phyloP scores from a whole-genome alignment of 2,797 vertebrate genomes.

The Glyptemys insculpta region DNA sequence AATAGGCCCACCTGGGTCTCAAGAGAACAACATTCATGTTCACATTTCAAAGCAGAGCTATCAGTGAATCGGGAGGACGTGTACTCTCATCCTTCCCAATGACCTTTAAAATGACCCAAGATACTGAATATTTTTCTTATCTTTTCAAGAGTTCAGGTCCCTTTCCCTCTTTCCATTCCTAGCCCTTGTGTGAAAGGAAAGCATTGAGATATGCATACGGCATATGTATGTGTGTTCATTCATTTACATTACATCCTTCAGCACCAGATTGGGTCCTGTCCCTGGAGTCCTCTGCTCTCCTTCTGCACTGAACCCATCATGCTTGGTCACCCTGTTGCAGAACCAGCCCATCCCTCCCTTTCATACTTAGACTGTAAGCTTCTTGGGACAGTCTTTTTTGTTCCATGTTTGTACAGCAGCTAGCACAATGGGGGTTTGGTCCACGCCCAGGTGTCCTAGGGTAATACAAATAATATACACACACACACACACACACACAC shows the following conservation, averaged over 20 bases:
- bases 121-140: accelerated
- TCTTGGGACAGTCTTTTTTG: not conserved
- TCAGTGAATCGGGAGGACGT: too few relatives aligned
- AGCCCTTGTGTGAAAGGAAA: not conserved
- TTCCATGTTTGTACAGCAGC: not conserved
- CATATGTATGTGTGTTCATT: accelerated
- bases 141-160: not conserved
- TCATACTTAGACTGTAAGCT: not conserved
- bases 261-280: not conserved
- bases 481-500: too few relatives aligned
- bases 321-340: not conserved
- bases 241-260: accelerated
- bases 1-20: not conserved
- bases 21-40: not conserved
- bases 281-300: not conserved
- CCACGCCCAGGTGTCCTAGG: not conserved
- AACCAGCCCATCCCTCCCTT: not conserved
- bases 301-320: not conserved
- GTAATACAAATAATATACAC: not conserved
- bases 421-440: not conserved
- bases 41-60: accelerated
- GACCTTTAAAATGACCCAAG: not conserved
- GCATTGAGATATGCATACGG: not conserved
- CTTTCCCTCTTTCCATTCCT: not conserved
- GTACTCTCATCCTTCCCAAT: not conserved